phyloP scores from a whole-genome alignment of 1,140 invertebrate species.

The Lutraria rhynchaena region DNA sequence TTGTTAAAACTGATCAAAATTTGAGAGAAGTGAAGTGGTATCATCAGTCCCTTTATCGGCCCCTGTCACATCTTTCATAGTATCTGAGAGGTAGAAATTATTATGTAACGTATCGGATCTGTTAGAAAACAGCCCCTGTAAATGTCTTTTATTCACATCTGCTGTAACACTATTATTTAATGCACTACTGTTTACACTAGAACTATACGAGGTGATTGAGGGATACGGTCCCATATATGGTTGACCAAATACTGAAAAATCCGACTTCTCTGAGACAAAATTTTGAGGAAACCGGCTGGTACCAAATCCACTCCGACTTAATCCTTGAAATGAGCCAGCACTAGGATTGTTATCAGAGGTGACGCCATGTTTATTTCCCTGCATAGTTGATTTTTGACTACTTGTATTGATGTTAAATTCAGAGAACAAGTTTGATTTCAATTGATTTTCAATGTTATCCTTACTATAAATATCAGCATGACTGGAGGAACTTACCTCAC shows the following conservation, averaged over 20 bases:
- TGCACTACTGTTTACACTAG: background rate
- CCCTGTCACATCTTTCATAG: slow-evolving; percentile 23
- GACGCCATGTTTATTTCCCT: background rate
- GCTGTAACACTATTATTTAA: background rate
- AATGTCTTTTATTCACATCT: slow-evolving; percentile 19
- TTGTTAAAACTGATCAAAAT: slow-evolving; percentile 47
- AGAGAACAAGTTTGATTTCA: slow-evolving; percentile 19
- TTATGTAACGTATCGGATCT: slow-evolving; percentile 12
- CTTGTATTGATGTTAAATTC: background rate
- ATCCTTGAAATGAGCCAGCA: slow-evolving; percentile 25
- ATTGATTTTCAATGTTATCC: slow-evolving; percentile 45
- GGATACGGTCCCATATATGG: background rate
- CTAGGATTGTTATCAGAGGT: background rate
- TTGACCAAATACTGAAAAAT: slow-evolving; percentile 13
- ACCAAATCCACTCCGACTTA: slow-evolving; percentile 7
- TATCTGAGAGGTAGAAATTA: slow-evolving; percentile 32
- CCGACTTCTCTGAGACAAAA: slow-evolving; percentile 15
- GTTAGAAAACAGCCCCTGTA: background rate
- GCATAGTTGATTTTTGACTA: slow-evolving; percentile 11
- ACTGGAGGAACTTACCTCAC: background rate
- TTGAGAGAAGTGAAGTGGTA: slow-evolving; percentile 31
- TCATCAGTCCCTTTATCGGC: slow-evolving; percentile 33
- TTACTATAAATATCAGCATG: background rate
- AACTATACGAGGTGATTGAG: background rate
- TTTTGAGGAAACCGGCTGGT: background rate